Base-by-base conservation (phyloP, 2,797 vertebrate genomes). In the Catharus ustulatus region DNA sequence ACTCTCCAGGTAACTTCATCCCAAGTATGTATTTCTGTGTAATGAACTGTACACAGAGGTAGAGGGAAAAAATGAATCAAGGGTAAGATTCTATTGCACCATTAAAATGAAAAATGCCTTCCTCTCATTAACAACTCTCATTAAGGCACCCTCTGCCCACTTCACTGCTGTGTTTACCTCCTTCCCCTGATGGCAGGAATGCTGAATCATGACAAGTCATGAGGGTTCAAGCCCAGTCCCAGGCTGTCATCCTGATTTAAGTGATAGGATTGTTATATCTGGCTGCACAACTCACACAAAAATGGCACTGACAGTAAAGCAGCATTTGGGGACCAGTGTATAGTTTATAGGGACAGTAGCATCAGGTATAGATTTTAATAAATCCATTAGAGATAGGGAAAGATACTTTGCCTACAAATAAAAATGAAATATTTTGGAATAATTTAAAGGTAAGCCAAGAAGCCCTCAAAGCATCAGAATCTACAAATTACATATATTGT, bases 241-340 rank as follows among this genome's bases (percentile, higher is more conserved):
- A 84, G 45, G 23, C 34, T 69, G 57, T 55, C 66, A 63, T 67
- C 46, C 18, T 52, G 51, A 88, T 95, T 95, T 83, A 94, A 91
- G 87, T 83, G 68, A 75, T 57, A 95, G 54, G 34, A 36, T 34
- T 69, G 9, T 29, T 62, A 66, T 58, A 93, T 55, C 83, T 87
- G 46, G 55, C 49, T 72, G 29, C 83, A 95, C n/a, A 63, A 96
- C 94, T 94, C 69, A 45, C 73, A 89, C 40, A 36, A 68, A 95
- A 97, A 90, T 89, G 87, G 45, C 69, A 73, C 38, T 61, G 75
- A 58, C 6, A 74, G 84, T 38, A 57, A 67, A 74, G 74, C 18
- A 91, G 48, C 29, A 58, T 59, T 75, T 77, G 40, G 89, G 51
- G 29, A 84, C 21, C 20, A 64, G 29, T 48, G 36, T 29, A 55